Evolutionary conservation across 2,113 vertebrate species (phyloP), one percentile per base, ranked within the genome.

Genomic region (Shinisaurus crocodilurus): DNA sequence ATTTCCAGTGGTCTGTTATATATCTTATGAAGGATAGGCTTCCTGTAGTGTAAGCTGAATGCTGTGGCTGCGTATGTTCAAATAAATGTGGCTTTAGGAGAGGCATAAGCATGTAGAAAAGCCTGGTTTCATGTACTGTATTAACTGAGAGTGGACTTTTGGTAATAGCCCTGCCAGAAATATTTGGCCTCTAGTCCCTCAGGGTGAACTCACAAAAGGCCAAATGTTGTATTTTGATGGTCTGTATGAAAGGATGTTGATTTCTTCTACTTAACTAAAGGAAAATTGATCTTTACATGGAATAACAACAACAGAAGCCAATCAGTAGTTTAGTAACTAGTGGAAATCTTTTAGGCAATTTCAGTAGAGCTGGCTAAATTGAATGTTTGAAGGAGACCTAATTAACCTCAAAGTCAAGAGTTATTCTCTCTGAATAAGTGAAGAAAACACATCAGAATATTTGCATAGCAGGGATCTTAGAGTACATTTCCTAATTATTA

Each of bases 321-420:
- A 85, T 92, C n/a, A 90, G 13, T 82, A 79, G 89, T 86, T 54
- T 88, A 18, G 12, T 63, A 77, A 45, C 5, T 50, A 92, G 18
- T 54, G 43, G 90, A 91, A 94, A 32, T 80, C 40, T 82, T 82
- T 37, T 10, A 43, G 8, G n/a, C 74, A 92, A 1, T 1, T 6
- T 34, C 50, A 85, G 72, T 79, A 90, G 45, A 86, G 29, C 34
- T 89, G 32, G 8, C 16, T 72, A 3, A 75, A 91, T 91, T 90
- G 12, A 77, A 54, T 72, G 85, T 18, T 16, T 54, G 86, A 8
- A 65, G 65, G 16, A 60, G 13, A 2, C 67, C 74, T 87, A 82
- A 69, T 85, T 83, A 91, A 50, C 69, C 6, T 87, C 43, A 72
- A 88, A 74, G 50, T 25, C 3, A 81, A 54, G 15, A 69, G 25